Conservation (phyloP, 2,888 invertebrate species). For the Mythimna ferrago region DNA sequence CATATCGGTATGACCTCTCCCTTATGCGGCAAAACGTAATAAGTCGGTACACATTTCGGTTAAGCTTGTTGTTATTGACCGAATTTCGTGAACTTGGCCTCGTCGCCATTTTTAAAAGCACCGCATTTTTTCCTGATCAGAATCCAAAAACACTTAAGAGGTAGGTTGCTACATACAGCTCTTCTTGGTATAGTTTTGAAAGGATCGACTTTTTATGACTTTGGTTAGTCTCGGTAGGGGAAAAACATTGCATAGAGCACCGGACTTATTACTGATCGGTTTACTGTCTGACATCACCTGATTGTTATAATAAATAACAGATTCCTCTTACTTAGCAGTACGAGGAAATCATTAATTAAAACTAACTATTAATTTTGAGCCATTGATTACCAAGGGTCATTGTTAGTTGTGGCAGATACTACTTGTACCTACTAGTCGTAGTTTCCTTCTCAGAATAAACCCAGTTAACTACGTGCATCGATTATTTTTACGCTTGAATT, state of each 20-base stretch:
- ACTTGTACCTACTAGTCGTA: neutral
- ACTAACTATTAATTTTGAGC: neutral
- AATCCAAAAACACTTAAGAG: conserved; percentile 2
- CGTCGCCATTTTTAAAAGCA: conserved; percentile 33
- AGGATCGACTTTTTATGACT: neutral
- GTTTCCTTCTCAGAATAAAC: conserved; percentile 23
- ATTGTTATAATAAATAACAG: neutral
- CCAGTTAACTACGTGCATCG: conserved; percentile 15
- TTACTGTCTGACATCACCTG: neutral
- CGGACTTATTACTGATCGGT: too few species aligned
- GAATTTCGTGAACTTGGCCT: conserved; percentile 69
- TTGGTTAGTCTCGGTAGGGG: neutral
- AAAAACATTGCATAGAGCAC: neutral
- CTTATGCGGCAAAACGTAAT: conserved; percentile 18
- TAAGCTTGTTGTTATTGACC: conserved; percentile 70
- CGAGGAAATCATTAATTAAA: conserved; percentile 17
- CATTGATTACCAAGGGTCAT: neutral
- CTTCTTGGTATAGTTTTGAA: conserved; percentile 10
- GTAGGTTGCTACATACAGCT: neutral
- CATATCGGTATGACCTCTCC: neutral
- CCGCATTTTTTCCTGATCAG: conserved; percentile 39
- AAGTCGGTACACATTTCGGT: conserved; percentile 18
- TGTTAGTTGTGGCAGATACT: neutral
- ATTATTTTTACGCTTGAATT: conserved; percentile 12
- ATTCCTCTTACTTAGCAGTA: conserved; percentile 1